Evolutionary conservation across 2,113 vertebrate species (phyloP).

Genomic region (Larimichthys polyactis): DNA sequence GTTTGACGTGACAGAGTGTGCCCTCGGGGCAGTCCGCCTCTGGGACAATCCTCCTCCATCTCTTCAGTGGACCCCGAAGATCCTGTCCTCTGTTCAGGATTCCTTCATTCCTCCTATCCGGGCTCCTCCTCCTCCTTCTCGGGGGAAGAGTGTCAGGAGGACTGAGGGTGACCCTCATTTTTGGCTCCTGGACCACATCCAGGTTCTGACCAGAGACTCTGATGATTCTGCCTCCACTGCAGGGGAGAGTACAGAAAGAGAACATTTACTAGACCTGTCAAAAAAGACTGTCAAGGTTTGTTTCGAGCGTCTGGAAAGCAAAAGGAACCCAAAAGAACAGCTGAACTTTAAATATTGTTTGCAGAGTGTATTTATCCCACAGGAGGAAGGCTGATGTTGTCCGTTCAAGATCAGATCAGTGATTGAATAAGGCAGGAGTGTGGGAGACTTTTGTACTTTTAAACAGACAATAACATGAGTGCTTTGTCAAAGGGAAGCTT

Average conservation of each 20-base stretch:
- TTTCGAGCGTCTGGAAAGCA: background rate
- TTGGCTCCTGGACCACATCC: slow-evolving; percentile 93
- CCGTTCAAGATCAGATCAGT: no score
- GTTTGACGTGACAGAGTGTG: slow-evolving; percentile 84
- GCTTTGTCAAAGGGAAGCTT: no score
- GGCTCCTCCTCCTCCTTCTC: slow-evolving; percentile 65
- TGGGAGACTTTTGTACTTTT: no score
- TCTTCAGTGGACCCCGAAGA: slow-evolving; percentile 61
- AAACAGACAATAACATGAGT: no score
- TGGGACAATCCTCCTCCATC: slow-evolving; percentile 86
- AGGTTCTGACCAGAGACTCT: slow-evolving; percentile 90
- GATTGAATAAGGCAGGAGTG: no score
- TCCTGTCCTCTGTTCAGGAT: slow-evolving; percentile 5
- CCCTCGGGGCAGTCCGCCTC: slow-evolving; percentile 85
- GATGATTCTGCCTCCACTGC: slow-evolving; percentile 92
- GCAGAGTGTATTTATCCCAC: no score
- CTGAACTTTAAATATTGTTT: no score
- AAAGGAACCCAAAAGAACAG: background rate
- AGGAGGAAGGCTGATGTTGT: no score
- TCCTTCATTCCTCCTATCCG: slow-evolving; percentile 27
- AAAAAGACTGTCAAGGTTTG: background rate
- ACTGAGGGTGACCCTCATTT: slow-evolving; percentile 90
- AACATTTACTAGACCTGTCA: background rate
- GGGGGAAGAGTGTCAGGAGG: slow-evolving; percentile 76
- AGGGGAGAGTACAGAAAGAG: background rate